Base-by-base conservation (phyloP, 2,888 invertebrate species). In the Microchrysa polita region DNA sequence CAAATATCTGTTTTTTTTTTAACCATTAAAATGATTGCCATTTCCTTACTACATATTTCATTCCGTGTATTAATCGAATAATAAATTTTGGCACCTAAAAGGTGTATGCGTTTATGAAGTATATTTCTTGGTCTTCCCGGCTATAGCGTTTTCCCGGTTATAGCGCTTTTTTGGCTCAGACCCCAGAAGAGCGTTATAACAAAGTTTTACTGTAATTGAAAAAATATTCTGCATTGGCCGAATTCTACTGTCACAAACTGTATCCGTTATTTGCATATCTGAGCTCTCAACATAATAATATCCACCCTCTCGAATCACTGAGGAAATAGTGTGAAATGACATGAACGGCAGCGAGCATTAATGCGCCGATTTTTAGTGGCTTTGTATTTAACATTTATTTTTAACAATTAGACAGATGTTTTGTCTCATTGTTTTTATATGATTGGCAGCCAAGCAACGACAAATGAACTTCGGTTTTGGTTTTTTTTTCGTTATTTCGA, bases 341-440 rank as follows among this genome's bases (percentile, higher is more conserved):
- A 65, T 65, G 20, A 65, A 65, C 65, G 44, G 44, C 22, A 65
- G 20, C 10, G 22, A 34, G 34, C 65, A 65, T 65, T 44, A 65
- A 65, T 22, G 22, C 10, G 44, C 44, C 65, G 14, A 65, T 65
- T 65, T 44, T 44, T 22, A 44, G 14, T 65, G 48, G 52, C 67
- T 44, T 57, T 10, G 57, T 16, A 40, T 69, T 69, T 40, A 65
- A 65, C 44, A 48, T 48, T n/a, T 65, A 69, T 69, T 69, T 69
- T 57, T 69, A 69, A 69, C 69, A 57, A 69, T 20, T 55, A 69
- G 27, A 55, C 55, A 65, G 44, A 65, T 16, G 34, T 44, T 48
- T 48, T 5, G 44, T 65, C 48, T 65, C 34, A 20, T 20, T 65
- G 20, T 20, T 67, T 52, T 40, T 18, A n/a, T 63, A 27, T 34